Percentiles rank a stretch among this genome's conserved stretches.
Conservation (phyloP, 2,113 vertebrate genomes). For the Mormoops blainvillei region DNA sequence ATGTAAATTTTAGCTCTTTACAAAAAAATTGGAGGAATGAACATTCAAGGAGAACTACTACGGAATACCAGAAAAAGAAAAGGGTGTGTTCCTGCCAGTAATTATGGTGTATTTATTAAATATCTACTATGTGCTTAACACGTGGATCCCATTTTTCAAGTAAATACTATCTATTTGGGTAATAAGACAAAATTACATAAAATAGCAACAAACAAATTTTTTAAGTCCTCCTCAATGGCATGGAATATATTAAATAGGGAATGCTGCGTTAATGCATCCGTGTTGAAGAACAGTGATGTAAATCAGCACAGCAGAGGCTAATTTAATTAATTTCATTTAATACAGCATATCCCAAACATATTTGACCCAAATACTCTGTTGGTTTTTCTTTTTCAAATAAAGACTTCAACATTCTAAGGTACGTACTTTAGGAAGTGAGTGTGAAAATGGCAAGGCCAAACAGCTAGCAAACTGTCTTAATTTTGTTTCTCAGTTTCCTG, state of each 20-base stretch:
- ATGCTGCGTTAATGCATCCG: fast-evolving
- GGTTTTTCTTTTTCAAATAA: not conserved
- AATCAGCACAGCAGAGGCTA: not conserved
- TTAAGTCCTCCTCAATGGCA: not conserved
- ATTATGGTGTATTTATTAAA: not conserved
- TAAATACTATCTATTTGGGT: not conserved
- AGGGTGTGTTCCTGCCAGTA: not conserved
- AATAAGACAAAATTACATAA: not conserved
- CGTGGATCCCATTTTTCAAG: not conserved
- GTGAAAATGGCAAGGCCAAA: not conserved
- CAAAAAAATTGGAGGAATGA: not conserved
- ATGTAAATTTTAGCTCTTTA: slow-evolving; percentile 1
- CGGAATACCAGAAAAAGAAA: not conserved
- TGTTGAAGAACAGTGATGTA: not conserved
- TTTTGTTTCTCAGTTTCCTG: not conserved
- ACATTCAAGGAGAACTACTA: not conserved
- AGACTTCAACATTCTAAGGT: not conserved
- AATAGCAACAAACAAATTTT: not conserved
- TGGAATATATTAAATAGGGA: not conserved
- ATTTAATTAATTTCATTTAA: not conserved
- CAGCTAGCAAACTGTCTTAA: not conserved
- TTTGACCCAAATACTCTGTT: not conserved
- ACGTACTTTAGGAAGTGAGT: not conserved
- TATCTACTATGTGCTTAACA: not conserved
- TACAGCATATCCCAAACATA: not conserved